Base-by-base conservation (phyloP, 2,797 vertebrate genomes). In the Oreochromis grahami region DNA sequence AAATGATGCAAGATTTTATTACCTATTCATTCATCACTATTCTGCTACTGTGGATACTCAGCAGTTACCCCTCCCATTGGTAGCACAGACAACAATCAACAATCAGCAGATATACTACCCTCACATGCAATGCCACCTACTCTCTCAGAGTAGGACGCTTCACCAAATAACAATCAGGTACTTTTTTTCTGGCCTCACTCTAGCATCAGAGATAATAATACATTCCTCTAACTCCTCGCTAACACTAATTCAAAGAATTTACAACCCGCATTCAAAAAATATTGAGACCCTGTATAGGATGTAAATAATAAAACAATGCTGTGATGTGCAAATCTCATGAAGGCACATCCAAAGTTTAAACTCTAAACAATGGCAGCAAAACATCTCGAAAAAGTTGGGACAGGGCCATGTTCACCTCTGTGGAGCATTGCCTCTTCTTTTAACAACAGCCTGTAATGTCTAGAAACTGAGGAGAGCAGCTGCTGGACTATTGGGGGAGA, bases 1-100 rank as follows among this genome's bases (percentile, higher is more conserved):
- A 92, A 92, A 86, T 87, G 85, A 93, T 91, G 84, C 84, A 72
- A 53, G 55, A 58, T 88, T 90, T 83, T 90, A 89, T 87, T 84
- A 82, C 78, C 84, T 81, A 53, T 87, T 93, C 88, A 91, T 84
- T 79, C 85, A 80, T 93, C 92, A 91, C 58, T 77, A 56, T 87
- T 84, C 74, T 80, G 72, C 65, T 65, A 17, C 51, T 17, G 76
- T 79, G 60, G 65, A 84, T 26, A 36, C 74, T 78, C 77, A 34
- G 77, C 21, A 80, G 55, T 56, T 80, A 74, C 56, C 51, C 74
- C 83, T 84, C 82, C 63, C 63, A 34, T 29, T 72, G 85, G 88
- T 81, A 88, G 58, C 80, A 48, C 4, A 72, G 68, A 9, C 21
- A 84, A 78, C 77, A 5, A 32, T 43, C 77, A 65, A 63, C 83